Base-by-base conservation (phyloP, 2,888 invertebrate genomes). In the Ceratothoa steindachneri region DNA sequence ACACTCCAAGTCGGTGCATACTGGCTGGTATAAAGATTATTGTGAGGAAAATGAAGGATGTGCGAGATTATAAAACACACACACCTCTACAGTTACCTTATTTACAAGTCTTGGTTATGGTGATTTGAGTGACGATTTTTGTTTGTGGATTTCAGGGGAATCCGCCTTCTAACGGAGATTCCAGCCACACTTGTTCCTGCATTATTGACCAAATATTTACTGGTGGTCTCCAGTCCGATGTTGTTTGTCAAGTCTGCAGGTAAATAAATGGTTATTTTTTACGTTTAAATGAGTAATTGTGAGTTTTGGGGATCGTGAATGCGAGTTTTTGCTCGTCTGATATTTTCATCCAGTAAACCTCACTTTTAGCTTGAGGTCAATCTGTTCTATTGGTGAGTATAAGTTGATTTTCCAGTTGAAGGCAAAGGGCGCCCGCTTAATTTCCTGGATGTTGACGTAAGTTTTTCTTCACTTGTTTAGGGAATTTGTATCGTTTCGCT, bases 191-290 rank as follows among this genome's bases (percentile, higher is more conserved):
- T 81, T 97, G 97, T 86, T 91, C 93, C 83, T 97, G 97, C 85
- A 97, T 98, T 82, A 95, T 98, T 81, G 96, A 98, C 85, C 93
- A 95, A 85, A 95, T 97, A 82, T 99, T 98, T 84, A 95, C 95
- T 0, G 98, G 98, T 12, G 92, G 93, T 51, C 86, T 98, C 74
- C 97, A 97, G 85, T 97, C 96, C 81, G 97, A 97, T 85, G 93
- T 98, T 3, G 95, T 96, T 0, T 99, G 98, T 86, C 93, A 94
- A 81, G 89, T 91, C 30, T 98, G 98, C 88, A 92, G 90, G 90
- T 90, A 85, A 84, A 88, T 85, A 24, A 52, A 55, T 19, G 30
- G 3, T 5, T n/a, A n/a, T n/a, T n/a, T n/a, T n/a, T n/a, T n/a
- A n/a, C n/a, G n/a, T 28, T 19, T 30, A 7, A 9, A 0, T 27